Conservation (phyloP, 2,797 vertebrate species). For the Columba guinea region DNA sequence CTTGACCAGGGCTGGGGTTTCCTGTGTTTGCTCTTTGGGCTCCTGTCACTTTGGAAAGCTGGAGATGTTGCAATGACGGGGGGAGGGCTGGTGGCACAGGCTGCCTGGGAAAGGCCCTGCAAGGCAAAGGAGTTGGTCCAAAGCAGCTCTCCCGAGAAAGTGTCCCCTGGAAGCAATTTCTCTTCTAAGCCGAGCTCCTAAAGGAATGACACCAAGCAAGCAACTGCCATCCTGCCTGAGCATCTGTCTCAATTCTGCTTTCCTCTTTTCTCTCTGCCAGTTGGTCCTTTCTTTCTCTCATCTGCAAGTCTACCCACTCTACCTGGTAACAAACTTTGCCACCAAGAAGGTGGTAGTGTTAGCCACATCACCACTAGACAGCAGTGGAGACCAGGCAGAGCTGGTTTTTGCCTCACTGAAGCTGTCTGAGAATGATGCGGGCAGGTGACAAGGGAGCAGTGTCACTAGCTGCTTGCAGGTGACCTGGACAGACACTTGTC, state of each 20-base stretch:
- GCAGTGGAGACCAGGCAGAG: neutral
- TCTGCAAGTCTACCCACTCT: neutral
- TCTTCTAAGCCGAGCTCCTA: neutral
- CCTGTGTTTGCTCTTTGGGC: slow-evolving; percentile 26
- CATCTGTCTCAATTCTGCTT: neutral
- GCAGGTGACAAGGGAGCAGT: neutral
- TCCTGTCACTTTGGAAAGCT: neutral
- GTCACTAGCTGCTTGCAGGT: neutral
- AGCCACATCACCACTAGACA: neutral
- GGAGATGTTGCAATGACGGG: slow-evolving; percentile 51
- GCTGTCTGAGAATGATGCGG: neutral
- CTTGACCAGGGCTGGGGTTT: slow-evolving; percentile 16
- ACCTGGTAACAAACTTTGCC: neutral
- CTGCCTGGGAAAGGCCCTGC: neutral
- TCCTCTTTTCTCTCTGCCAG: neutral
- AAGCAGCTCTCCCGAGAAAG: neutral
- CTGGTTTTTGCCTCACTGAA: neutral
- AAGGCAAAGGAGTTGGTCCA: rapidly evolving
- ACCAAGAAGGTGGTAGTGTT: neutral
- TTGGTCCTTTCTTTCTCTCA: neutral
- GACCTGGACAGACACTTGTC: slow-evolving; percentile 20
- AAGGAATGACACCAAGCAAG: neutral
- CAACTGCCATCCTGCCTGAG: neutral
- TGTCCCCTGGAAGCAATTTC: neutral
- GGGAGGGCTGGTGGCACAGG: neutral